phyloP scores from a whole-genome alignment of 2,888 invertebrate species.

The Chironomus riparius region DNA sequence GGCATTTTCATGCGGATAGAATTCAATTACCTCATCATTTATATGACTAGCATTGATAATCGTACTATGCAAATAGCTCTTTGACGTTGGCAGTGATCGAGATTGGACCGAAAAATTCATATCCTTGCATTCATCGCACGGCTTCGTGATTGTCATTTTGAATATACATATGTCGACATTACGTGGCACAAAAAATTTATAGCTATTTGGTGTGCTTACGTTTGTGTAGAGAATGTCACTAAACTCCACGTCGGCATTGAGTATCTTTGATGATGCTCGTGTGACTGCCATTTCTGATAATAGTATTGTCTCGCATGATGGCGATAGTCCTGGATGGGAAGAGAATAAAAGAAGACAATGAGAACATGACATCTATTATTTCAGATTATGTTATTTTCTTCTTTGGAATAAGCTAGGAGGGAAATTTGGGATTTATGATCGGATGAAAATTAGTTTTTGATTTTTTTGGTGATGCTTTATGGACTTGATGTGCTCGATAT shows the following conservation, averaged over 20 bases:
- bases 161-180: slow-evolving; percentile 37
- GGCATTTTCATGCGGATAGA: slow-evolving; percentile 48
- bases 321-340: slow-evolving; percentile 50
- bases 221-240: slow-evolving; percentile 38
- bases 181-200: slow-evolving; percentile 48
- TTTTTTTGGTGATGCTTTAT: too few species aligned
- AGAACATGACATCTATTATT: too few species aligned
- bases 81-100: slow-evolving; percentile 46
- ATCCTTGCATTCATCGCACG: slow-evolving; percentile 44
- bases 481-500: too few species aligned
- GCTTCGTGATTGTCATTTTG: slow-evolving; percentile 37
- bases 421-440: too few species aligned
- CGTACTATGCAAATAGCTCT: slow-evolving; percentile 45
- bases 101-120: slow-evolving; percentile 46
- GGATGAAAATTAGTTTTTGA: too few species aligned
- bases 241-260: slow-evolving; percentile 37
- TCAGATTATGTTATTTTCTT: too few species aligned
- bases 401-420: too few species aligned
- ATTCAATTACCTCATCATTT: slow-evolving; percentile 40
- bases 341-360: too few species aligned
- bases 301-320: slow-evolving; percentile 55
- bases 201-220: slow-evolving; percentile 34
- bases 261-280: slow-evolving; percentile 38
- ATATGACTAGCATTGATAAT: slow-evolving; percentile 43
- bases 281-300: slow-evolving; percentile 56